phyloP scores from a whole-genome alignment of 37 sponge, comb jelly and placozoan species.

The Crambe crambe region DNA sequence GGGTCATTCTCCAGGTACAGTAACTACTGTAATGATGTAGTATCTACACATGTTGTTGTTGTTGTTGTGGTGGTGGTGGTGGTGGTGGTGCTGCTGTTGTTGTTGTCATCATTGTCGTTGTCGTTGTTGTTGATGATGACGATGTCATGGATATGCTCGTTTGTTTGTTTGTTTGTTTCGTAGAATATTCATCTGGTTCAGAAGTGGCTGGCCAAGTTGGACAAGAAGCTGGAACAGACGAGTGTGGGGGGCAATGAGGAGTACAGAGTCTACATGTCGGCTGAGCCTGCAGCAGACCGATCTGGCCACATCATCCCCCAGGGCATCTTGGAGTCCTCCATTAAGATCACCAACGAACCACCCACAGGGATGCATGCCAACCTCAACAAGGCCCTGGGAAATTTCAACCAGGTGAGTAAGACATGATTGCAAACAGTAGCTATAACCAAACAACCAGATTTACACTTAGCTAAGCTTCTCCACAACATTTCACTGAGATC shows the following conservation, averaged over 20 bases:
- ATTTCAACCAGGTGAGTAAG: conserved; percentile 84
- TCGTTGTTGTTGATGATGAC: too few species aligned
- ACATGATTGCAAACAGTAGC: neutral
- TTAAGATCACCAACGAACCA: conserved; percentile 99
- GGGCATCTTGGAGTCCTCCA: conserved; percentile 94
- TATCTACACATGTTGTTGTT: neutral
- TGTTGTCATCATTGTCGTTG: too few species aligned
- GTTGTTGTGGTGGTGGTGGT: too few species aligned
- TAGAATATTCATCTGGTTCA: conserved; percentile 97
- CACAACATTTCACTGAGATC: too few species aligned
- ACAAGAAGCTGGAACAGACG: conserved; percentile 96
- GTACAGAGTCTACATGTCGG: conserved; percentile 97
- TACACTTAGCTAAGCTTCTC: too few species aligned
- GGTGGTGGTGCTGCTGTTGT: too few species aligned
- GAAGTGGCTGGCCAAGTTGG: conserved; percentile 93
- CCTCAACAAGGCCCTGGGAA: conserved; percentile 91
- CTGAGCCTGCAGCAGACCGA: conserved; percentile 90
- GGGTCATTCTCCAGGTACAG: conserved; percentile 90
- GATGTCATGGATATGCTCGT: too few species aligned
- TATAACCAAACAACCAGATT: too few species aligned
- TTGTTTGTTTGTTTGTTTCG: too few species aligned
- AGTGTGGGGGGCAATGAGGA: conserved; percentile 77
- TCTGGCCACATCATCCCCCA: conserved; percentile 95
- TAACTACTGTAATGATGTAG: neutral
- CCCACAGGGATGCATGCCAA: conserved; percentile 98